Evolutionary conservation across 1,140 invertebrate species (phyloP), one percentile per base, ranked within the genome.

Genomic region (Heliconius nattereri): DNA sequence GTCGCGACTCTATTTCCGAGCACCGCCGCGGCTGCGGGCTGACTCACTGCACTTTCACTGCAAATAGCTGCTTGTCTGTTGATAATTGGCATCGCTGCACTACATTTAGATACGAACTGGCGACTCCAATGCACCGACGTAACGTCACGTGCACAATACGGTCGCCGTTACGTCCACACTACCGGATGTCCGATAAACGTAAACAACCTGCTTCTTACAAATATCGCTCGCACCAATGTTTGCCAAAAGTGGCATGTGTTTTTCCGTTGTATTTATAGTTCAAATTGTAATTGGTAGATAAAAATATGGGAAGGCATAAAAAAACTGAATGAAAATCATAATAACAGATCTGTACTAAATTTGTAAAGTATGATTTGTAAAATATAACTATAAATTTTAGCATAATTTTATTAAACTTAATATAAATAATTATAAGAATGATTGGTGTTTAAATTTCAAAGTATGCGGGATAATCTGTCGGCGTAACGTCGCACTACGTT

Each of bases 31-130:
- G 66, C 71, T 75, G 79, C 74, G 45, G 32, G 72, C 82, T 92
- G 90, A 91, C 89, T 92, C 90, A 91, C 79, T 91, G 89, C 89
- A 91, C 89, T 92, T 91, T 92, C 91, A 90, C 89, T 92, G 85
- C 86, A 91, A 90, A 89, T 90, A 91, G 83, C 85, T 83, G 84
- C 80, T 85, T 81, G 86, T 91, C 89, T 90, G 78, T 79, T 73
- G 83, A 85, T 87, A 84, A 86, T 86, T 86, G 85, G 83, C 84
- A 84, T 80, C 80, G 86, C 78, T 85, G 78, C 85, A 86, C 66
- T 79, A 83, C 81, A 81, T 79, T 84, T 81, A 82, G 84, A 84
- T 73, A 71, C 71, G 72, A 52, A 78, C 52, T 57, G 71, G 57
- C 71, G 49, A 75, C 79, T 74, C 75, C 26, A 54, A 74, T 70